A percentile compares a stretch with the other conserved stretches of the same genome.
phyloP scores from a whole-genome alignment of 2,888 invertebrate species.

The Geophilus truncorum region DNA sequence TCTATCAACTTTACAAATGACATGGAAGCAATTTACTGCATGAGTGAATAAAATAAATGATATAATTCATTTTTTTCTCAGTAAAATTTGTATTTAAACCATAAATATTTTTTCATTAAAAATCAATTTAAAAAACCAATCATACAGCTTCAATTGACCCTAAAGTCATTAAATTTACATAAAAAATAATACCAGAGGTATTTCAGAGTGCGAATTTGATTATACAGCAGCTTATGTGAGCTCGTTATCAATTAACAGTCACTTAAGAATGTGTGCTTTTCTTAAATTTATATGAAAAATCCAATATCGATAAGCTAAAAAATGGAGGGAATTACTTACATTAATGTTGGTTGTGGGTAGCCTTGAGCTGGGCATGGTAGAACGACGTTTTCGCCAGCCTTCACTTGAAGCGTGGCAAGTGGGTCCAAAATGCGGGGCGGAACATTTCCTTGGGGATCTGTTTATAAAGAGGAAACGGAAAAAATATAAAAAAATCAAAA shows the following conservation, averaged over 20 bases:
- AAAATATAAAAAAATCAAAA: neutral
- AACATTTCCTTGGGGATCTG: constrained; percentile 32
- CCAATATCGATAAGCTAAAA: neutral
- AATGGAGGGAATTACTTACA: constrained; percentile 20
- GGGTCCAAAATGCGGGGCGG: constrained; percentile 29
- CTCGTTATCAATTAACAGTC: neutral
- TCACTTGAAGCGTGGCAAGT: constrained; percentile 22
- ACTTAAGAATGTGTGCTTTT: neutral
- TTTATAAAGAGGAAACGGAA: neutral
- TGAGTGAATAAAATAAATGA: constrained; percentile 9
- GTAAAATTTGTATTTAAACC: neutral
- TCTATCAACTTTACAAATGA: constrained; percentile 17
- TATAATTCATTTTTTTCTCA: neutral
- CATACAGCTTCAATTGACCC: neutral
- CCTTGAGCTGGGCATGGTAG: constrained; percentile 32
- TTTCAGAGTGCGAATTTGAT: neutral
- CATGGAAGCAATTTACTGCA: constrained; percentile 3
- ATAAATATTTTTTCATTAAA: neutral
- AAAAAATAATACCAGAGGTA: neutral
- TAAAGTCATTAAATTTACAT: neutral
- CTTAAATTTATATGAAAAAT: neutral
- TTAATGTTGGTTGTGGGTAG: constrained; percentile 20
- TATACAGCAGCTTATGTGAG: neutral
- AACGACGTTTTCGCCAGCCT: constrained; percentile 29
- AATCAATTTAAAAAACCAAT: neutral